Base-by-base conservation (phyloP, 1,140 invertebrate genomes). In the Drosophila carrolli region DNA sequence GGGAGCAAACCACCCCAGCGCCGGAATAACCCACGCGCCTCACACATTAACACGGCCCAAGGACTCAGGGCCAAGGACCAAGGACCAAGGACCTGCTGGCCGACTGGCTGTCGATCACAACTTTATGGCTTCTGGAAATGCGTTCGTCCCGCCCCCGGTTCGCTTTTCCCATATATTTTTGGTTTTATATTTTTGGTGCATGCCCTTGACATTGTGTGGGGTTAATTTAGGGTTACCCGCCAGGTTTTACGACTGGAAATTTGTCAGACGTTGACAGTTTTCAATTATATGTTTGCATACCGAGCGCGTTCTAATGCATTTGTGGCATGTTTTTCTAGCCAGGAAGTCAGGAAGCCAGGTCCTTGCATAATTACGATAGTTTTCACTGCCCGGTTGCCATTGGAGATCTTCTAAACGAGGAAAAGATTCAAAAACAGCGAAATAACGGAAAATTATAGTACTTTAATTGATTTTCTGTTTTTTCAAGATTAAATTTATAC, bases 221-320 rank as follows among this genome's bases (percentile, higher is more conserved):
- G 56, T 65, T 70, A 75, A 80, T 76, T 67, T 61, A 56, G 81
- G 76, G 81, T 85, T 84, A 84, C 61, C 51, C 71, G 60, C 11
- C n/a, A n/a, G 19, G 4, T 66, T 83, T 75, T 79, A 83, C 75
- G 76, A 80, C 76, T 35, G 38, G 55, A 70, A 81, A 81, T 81
- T 72, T 60, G 67, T 81, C 75, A 65, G 51, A 81, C 74, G 81
- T 55, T 84, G 81, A 84, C 81, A 84, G 81, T 85, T 84, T 84
- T 84, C 77, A 85, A 84, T 84, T 84, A 84, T 56, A 50, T 58
- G 62, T 60, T 75, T 65, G 70, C 68, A 79, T 77, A 66, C 75
- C 63, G 56, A 53, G 60, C 53, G 32, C 14, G 40, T 51, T 62
- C 53, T 68, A 79, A 79, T 79, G 68, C 32, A 46, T 59, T 58